Percentiles rank a stretch among this genome's conserved stretches.
Evolutionary conservation across 2,113 vertebrate genomes (phyloP).

Genomic region (Anthoscopus minutus): DNA sequence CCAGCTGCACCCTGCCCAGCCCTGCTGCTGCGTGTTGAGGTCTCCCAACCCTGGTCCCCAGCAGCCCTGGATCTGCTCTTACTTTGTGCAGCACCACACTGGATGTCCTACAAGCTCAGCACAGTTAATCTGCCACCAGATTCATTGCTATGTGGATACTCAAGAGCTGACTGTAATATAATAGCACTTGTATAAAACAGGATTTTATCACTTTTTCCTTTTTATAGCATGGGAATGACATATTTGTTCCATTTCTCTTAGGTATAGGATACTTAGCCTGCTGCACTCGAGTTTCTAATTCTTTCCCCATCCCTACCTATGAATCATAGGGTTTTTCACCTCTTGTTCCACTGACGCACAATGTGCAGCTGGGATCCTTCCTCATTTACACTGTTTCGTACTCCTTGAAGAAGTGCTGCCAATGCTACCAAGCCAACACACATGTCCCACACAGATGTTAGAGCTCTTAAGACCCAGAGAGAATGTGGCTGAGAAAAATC

Average conservation of each 20-base stretch:
- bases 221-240: neutral
- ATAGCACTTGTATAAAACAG: neutral
- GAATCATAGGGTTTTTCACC: constrained; percentile 22
- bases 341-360: neutral
- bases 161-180: neutral
- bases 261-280: neutral
- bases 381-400: neutral
- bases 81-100: neutral
- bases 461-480: constrained; percentile 28
- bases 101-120: neutral
- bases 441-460: constrained; percentile 36
- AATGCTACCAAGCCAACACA: neutral
- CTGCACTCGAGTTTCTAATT: neutral
- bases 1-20: neutral
- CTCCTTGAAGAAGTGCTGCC: neutral
- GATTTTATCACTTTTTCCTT: constrained; percentile 2
- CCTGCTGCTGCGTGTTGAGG: accelerated
- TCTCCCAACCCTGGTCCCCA: neutral
- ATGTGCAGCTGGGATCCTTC: neutral
- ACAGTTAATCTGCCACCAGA: neutral
- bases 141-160: neutral
- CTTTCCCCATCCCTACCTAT: constrained; percentile 15
- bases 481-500: constrained; percentile 3
- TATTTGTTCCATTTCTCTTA: constrained; percentile 33
- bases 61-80: neutral